Conservation (phyloP, 2,113 vertebrate genomes). For the Mesitornis unicolor region DNA sequence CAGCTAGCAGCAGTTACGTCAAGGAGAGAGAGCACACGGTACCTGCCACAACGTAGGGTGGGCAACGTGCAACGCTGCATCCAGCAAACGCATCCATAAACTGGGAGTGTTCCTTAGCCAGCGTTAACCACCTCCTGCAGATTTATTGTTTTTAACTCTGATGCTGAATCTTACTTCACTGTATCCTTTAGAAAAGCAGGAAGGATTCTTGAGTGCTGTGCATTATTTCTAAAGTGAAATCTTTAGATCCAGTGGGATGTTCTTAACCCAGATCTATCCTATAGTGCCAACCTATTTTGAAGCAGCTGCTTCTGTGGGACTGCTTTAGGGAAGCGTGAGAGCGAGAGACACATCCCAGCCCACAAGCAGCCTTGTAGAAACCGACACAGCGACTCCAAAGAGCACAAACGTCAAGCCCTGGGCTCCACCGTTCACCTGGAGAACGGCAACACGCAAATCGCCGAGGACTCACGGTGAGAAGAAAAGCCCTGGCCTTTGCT, state of each 20-base stretch:
- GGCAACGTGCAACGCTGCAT: neutral
- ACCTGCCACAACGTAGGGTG: neutral
- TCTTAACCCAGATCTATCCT: slow-evolving; percentile 48
- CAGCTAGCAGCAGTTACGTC: neutral
- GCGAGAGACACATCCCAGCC: neutral
- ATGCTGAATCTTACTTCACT: neutral
- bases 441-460: neutral
- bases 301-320: slow-evolving; percentile 27
- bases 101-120: neutral
- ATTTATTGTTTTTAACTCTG: neutral
- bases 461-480: neutral
- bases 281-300: slow-evolving; percentile 49
- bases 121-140: neutral
- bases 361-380: neutral
- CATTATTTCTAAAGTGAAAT: slow-evolving; percentile 14
- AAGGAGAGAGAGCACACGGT: neutral
- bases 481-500: neutral
- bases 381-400: neutral
- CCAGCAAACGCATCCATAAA: neutral
- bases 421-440: neutral
- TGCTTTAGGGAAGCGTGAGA: neutral
- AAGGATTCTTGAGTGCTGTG: neutral
- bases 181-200: neutral
- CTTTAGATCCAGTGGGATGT: slow-evolving; percentile 43
- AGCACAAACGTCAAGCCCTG: neutral